Evolutionary conservation across 2,888 invertebrate genomes (phyloP).

Genomic region (Epicampocera succincta): DNA sequence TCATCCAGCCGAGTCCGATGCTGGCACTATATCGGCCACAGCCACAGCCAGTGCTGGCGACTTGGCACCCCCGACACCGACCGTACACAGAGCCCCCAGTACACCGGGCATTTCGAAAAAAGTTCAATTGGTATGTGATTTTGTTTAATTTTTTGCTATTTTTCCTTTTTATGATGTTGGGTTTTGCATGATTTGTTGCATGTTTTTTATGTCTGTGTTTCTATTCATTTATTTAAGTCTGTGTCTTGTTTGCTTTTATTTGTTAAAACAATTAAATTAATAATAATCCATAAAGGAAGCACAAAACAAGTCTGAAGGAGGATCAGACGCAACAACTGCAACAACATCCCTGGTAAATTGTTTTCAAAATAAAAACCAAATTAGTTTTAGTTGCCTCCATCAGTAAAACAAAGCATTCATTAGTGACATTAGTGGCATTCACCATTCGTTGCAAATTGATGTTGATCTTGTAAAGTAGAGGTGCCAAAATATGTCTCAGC

Average conservation of each 20-base stretch:
- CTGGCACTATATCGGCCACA: slow-evolving; percentile 82
- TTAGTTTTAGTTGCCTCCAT: not conserved
- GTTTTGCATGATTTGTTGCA: slow-evolving; percentile 29
- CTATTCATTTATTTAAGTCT: not conserved
- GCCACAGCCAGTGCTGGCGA: slow-evolving; percentile 80
- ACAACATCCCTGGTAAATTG: slow-evolving; percentile 72
- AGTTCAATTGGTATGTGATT: slow-evolving; percentile 89
- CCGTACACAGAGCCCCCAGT: slow-evolving; percentile 81
- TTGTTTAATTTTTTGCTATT: not conserved
- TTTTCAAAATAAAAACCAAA: not conserved
- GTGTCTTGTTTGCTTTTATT: slow-evolving; percentile 10
- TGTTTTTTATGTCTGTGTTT: no score
- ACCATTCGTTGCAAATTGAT: no score
- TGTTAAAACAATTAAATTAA: not conserved
- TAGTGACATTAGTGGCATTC: no score
- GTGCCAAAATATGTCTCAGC: no score
- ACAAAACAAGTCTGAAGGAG: slow-evolving; percentile 72
- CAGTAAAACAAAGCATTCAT: no score
- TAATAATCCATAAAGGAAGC: slow-evolving; percentile 73
- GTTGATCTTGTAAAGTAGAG: no score
- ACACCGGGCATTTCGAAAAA: slow-evolving; percentile 91
- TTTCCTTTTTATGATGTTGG: not conserved
- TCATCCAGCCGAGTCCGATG: slow-evolving; percentile 85
- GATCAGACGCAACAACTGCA: slow-evolving; percentile 69
- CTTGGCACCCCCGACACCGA: slow-evolving; percentile 70